Evolutionary conservation across 2,888 invertebrate genomes (phyloP).

Genomic region (Ryuthela nishihirai): DNA sequence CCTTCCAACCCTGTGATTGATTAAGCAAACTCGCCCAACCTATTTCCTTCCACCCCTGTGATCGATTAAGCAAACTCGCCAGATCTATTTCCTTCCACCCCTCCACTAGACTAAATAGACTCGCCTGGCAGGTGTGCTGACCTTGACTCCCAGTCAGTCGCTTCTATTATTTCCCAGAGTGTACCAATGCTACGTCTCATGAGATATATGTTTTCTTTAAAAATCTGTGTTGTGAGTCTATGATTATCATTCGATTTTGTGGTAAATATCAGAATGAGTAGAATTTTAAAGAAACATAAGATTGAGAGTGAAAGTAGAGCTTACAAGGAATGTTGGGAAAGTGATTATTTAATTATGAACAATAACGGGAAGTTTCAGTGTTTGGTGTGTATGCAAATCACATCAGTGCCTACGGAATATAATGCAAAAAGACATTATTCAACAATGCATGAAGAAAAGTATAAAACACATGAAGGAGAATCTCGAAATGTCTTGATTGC

Average conservation of each 20-base stretch:
- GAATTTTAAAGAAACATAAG: background rate
- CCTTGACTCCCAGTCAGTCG: background rate
- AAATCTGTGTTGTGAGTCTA: too few species aligned
- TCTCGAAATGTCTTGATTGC: background rate
- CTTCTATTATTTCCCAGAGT: background rate
- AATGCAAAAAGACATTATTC: background rate
- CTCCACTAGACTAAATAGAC: background rate
- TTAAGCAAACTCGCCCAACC: too few species aligned
- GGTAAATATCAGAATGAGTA: background rate
- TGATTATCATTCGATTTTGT: too few species aligned
- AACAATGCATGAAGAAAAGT: background rate
- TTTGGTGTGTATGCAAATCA: conserved; percentile 2
- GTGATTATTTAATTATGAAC: conserved; percentile 4
- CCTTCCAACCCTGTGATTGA: too few species aligned
- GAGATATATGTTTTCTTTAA: too few species aligned
- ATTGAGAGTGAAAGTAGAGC: conserved; percentile 1
- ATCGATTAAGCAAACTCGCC: too few species aligned
- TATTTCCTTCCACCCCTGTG: too few species aligned
- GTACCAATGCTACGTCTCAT: too few species aligned
- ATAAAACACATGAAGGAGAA: background rate
- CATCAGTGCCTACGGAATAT: background rate
- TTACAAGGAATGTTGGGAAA: conserved; percentile 4
- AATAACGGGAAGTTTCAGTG: conserved; percentile 4
- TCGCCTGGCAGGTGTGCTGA: background rate
- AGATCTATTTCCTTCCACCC: background rate